Percentiles rank a stretch among this genome's conserved stretches.
Evolutionary conservation across 2,113 vertebrate genomes (phyloP).

Genomic region (Ictalurus furcatus): DNA sequence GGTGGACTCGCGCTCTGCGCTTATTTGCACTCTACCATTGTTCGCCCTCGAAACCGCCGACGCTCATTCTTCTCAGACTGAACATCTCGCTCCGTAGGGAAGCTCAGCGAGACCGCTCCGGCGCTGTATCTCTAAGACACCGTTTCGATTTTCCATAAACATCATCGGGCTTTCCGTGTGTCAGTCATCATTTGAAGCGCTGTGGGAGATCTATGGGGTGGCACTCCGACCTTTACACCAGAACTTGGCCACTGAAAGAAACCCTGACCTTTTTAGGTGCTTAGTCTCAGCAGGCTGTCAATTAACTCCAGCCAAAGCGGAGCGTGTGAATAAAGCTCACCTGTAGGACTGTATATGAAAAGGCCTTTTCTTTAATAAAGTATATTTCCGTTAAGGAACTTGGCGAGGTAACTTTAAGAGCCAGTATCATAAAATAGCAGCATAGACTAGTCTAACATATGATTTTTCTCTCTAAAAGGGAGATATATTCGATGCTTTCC

Average conservation of each 20-base stretch:
- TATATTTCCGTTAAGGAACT: constrained; percentile 16
- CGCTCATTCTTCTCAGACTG: neutral
- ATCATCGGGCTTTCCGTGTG: constrained; percentile 40
- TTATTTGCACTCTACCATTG: neutral
- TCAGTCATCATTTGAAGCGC: constrained; percentile 37
- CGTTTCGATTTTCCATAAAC: constrained; percentile 43
- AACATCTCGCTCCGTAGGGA: neutral
- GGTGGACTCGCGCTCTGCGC: neutral
- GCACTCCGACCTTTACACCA: constrained; percentile 53
- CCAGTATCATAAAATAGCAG: neutral
- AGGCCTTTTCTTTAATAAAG: constrained; percentile 38
- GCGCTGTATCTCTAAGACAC: neutral
- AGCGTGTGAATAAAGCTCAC: constrained; percentile 34
- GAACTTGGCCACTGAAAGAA: constrained; percentile 49
- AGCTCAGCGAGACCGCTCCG: neutral
- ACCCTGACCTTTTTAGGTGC: constrained; percentile 63
- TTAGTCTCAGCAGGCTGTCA: constrained; percentile 59
- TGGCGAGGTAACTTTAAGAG: neutral
- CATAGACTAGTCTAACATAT: neutral
- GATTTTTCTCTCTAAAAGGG: neutral
- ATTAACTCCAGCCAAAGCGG: constrained; percentile 48
- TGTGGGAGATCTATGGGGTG: constrained; percentile 44
- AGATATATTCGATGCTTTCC: neutral
- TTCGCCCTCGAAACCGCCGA: neutral
- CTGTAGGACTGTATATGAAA: constrained; percentile 21